Evolutionary conservation across 2,888 invertebrate species (phyloP).

Genomic region (Noctuana brunneofusca): DNA sequence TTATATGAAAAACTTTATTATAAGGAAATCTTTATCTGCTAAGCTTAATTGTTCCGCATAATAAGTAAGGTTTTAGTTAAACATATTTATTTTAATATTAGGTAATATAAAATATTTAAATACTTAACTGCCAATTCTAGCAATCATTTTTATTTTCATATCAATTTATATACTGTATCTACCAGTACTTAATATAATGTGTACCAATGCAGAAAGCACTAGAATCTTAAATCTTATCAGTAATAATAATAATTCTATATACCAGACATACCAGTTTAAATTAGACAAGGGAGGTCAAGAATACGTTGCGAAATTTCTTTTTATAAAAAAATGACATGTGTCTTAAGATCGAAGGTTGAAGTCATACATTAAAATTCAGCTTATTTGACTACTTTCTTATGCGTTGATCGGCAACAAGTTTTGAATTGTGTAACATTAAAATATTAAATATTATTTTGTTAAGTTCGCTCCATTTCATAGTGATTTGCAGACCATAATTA

Average conservation of each 20-base stretch:
- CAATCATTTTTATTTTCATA: too few species aligned
- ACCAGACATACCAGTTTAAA: constrained; percentile 33
- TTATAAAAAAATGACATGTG: constrained; percentile 31
- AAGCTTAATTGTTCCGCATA: too few species aligned
- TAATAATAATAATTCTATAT: constrained; percentile 11
- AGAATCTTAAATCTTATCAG: background rate
- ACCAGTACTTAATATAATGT: too few species aligned
- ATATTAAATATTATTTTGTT: constrained; percentile 1
- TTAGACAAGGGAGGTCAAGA: constrained; percentile 29
- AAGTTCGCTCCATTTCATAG: background rate
- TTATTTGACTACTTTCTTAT: constrained; percentile 32
- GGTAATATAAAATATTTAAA: too few species aligned
- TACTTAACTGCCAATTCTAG: too few species aligned
- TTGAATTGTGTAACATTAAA: constrained; percentile 12
- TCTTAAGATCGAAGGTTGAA: constrained; percentile 28
- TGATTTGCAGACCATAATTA: background rate
- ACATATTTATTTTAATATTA: too few species aligned
- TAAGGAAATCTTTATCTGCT: too few species aligned
- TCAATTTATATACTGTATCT: too few species aligned
- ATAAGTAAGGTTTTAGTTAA: too few species aligned
- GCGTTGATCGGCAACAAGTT: constrained; percentile 24
- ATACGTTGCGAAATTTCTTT: constrained; percentile 33
- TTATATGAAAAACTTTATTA: too few species aligned
- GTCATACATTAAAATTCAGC: constrained; percentile 23
- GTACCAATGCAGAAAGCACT: too few species aligned